Evolutionary conservation across 2,888 invertebrate species (phyloP), one percentile per base, ranked within the genome.

Genomic region (Leucozona laternaria): DNA sequence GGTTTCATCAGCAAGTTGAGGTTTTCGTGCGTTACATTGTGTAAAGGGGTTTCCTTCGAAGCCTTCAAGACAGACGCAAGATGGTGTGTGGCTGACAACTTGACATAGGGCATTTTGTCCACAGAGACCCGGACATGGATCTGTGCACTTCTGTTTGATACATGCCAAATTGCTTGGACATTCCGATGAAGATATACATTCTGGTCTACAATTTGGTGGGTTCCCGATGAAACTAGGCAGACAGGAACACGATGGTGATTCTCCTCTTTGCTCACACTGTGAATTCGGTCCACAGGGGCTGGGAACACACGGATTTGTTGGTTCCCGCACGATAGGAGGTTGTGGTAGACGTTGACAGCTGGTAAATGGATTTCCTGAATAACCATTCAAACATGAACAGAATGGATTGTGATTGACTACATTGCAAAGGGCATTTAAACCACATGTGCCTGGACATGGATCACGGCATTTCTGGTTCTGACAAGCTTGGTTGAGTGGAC

Each of bases 101-200:
- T 94, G 94, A 90, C 97, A 97, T 57, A 95, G 92, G 2, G 97
- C 96, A 88, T 94, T 94, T 22, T 94, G 90, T 15, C 97, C 97
- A 90, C 97, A 96, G 34, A 96, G 95, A 57, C 96, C 96, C 7
- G 95, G 94, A 90, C 97, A 97, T 17, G 97, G 97, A 91, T 97
- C 95, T 88, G 94, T 94, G 91, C 97, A 97, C 91, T 95, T 96
- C 92, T 95, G 95, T 89, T 94, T 95, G 60, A 97, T 95, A 90
- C 97, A 97, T 7, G 97, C 96, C 90, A 94, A 94, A 89, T 94
- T 95, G 84, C 94, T 95, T 64, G 94, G 92, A 90, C 97, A 97
- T 90, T 97, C 96, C 11, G 95, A 94, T 88, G 96, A 96, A 45
- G 95, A 94, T 6, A 95, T 93, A 91, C 97, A 97, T 91, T 95